Evolutionary conservation across 2,113 vertebrate species (phyloP).

Genomic region (Neolamprologus sp.): DNA sequence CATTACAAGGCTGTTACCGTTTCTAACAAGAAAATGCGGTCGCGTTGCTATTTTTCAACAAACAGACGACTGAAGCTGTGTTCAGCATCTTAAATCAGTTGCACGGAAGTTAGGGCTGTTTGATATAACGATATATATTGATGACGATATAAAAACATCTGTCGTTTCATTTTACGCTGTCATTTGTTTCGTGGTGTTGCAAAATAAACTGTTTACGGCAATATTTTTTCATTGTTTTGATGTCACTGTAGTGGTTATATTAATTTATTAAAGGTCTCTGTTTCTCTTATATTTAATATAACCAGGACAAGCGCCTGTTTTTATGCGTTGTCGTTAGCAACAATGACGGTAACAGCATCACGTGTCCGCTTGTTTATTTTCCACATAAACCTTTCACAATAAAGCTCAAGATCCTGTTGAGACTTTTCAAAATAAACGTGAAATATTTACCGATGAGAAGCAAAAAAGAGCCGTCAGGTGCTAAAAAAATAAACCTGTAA

Average conservation of each 20-base stretch:
- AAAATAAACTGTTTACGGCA: background rate
- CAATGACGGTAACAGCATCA: rapidly evolving
- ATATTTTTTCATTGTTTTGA: rapidly evolving
- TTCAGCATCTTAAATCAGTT: background rate
- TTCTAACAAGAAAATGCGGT: background rate
- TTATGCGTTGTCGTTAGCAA: background rate
- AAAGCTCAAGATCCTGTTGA: background rate
- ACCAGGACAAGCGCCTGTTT: rapidly evolving
- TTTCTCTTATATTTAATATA: background rate
- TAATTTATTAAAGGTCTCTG: rapidly evolving
- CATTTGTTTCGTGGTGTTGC: rapidly evolving
- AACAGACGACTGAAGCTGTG: background rate
- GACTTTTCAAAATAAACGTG: background rate
- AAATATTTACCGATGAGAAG: background rate
- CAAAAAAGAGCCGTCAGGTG: background rate
- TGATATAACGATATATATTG: background rate
- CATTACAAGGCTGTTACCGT: background rate
- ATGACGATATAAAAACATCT: rapidly evolving
- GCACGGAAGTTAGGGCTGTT: background rate
- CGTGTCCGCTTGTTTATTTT: background rate
- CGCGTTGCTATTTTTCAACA: rapidly evolving
- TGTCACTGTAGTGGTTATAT: rapidly evolving
- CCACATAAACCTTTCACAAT: background rate
- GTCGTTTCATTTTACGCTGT: background rate
- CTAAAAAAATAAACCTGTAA: background rate